Evolutionary conservation across 2,113 vertebrate genomes (phyloP).

Genomic region (Neolamprologus falcicula): DNA sequence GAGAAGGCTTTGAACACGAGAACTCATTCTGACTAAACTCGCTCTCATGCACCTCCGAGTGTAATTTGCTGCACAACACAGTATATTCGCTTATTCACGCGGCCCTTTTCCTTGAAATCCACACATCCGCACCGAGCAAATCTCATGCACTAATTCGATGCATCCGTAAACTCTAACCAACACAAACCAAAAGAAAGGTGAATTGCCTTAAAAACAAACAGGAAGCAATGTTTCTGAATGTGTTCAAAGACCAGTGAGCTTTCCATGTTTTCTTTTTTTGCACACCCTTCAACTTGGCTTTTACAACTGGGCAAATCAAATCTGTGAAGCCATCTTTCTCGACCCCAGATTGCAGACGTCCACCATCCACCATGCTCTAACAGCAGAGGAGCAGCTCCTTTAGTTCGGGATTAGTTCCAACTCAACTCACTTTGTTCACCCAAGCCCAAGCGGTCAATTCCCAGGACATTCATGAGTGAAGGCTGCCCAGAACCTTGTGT

Average conservation of each 20-base stretch:
- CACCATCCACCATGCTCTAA: neutral
- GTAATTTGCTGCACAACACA: constrained; percentile 24
- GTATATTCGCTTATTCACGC: constrained; percentile 8
- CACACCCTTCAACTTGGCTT: constrained; percentile 33
- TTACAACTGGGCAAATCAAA: constrained; percentile 13
- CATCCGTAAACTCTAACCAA: neutral
- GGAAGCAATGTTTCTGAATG: constrained; percentile 6
- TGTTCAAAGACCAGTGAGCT: constrained; percentile 13
- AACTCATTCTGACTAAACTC: constrained; percentile 12
- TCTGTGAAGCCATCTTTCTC: constrained; percentile 7
- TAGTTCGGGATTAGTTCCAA: constrained; percentile 52
- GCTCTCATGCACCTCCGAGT: neutral
- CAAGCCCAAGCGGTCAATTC: constrained; percentile 23
- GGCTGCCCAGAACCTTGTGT: constrained; percentile 2
- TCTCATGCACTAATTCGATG: neutral
- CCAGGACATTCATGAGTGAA: constrained; percentile 17
- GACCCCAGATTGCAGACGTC: neutral
- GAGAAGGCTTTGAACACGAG: neutral
- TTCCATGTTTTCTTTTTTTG: neutral
- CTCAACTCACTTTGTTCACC: constrained; percentile 32
- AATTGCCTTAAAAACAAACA: neutral
- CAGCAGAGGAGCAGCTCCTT: constrained; percentile 21
- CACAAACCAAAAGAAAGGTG: constrained; percentile 3
- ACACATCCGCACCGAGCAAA: neutral
- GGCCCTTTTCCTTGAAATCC: neutral